These are phyloP conservation scores for Drosophila atroscutellata DNA, from an alignment of 2,888 invertebrate species.

Conservation along the genomic window DNA sequence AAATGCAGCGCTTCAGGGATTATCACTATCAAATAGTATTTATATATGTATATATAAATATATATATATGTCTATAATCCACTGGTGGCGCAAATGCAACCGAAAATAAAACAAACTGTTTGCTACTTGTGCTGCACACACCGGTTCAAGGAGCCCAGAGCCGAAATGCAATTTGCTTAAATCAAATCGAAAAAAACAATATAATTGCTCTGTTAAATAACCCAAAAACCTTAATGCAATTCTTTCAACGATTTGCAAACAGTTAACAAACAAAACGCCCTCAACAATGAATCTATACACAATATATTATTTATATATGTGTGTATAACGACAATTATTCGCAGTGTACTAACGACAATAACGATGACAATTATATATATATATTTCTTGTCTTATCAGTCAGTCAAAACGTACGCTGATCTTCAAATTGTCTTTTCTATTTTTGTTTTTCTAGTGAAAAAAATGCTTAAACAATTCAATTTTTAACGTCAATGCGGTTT, in stretches of 20 bases:
- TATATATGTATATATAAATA: slow-evolving; percentile 14
- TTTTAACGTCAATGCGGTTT: slow-evolving; percentile 72
- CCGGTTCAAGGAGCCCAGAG: slow-evolving; percentile 74
- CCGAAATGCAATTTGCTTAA: slow-evolving; percentile 28
- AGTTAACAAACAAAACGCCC: slow-evolving; percentile 83
- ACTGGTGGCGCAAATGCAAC: slow-evolving; percentile 63
- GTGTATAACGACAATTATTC: slow-evolving; percentile 36
- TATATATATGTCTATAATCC: slow-evolving; percentile 33
- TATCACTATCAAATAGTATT: slow-evolving; percentile 21
- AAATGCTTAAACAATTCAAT: slow-evolving; percentile 31
- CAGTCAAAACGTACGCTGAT: slow-evolving; percentile 64
- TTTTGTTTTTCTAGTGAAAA: slow-evolving; percentile 33
- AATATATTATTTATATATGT: slow-evolving; percentile 26
- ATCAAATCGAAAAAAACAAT: slow-evolving; percentile 38
- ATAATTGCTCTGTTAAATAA: slow-evolving; percentile 37
- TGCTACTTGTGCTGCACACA: slow-evolving; percentile 85
- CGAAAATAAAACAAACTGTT: slow-evolving; percentile 84
- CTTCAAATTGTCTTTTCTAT: slow-evolving; percentile 34
- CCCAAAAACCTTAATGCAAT: slow-evolving; percentile 83
- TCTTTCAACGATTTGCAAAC: slow-evolving; percentile 85
- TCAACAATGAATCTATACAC: slow-evolving; percentile 64
- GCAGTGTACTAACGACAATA: slow-evolving; percentile 65
- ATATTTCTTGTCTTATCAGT: slow-evolving; percentile 45
- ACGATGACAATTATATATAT: slow-evolving; percentile 42
- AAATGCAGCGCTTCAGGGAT: slow-evolving; percentile 73